Base-by-base conservation (phyloP, 2,888 invertebrate genomes). In the Agonopterix heracliana region DNA sequence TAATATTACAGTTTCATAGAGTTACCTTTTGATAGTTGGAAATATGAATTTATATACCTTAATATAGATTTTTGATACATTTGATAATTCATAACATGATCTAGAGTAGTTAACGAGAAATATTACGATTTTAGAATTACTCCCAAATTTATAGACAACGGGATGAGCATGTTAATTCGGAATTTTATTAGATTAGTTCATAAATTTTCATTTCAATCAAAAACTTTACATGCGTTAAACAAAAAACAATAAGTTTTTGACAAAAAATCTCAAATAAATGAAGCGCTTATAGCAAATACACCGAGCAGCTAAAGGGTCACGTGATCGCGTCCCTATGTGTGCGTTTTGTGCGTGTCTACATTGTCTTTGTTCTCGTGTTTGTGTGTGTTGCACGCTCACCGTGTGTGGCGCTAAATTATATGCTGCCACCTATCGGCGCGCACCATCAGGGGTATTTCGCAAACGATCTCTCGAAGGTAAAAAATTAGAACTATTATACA, bases 391-490 rank as follows among this genome's bases (percentile, higher is more conserved):
- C 89, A 89, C 89, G 89, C 89, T 87, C 87, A 86, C 89, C 88
- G 81, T 87, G 82, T 86, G 78, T 81, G 87, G 86, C 88, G 86
- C 87, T 82, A 83, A 71, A 78, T 78, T 71, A 77, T 76, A 73
- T 81, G 85, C 86, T 83, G 81, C 85, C 84, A 78, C 64, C 81
- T 82, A 77, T 79, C 87, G 84, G 79, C 87, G 86, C 78, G 80
- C 84, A 78, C 81, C 87, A 78, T 77, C 89, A 95, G 95, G 95
- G 93, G 95, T 95, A 93, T 95, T 95, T 95, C 95, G 95, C 95
- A 95, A 95, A 95, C 94, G 95, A 94, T 95, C 95, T 93, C 95
- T 95, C 94, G 95, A 95, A 95, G 95, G 95, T 95, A 95, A 95
- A 93, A 93, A 91, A 77, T 72, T 82, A 81, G 76, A 79, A 75